Evolutionary conservation across 2,113 vertebrate genomes (phyloP), one percentile per base, ranked within the genome.

Genomic region (Ploceus nigricollis): DNA sequence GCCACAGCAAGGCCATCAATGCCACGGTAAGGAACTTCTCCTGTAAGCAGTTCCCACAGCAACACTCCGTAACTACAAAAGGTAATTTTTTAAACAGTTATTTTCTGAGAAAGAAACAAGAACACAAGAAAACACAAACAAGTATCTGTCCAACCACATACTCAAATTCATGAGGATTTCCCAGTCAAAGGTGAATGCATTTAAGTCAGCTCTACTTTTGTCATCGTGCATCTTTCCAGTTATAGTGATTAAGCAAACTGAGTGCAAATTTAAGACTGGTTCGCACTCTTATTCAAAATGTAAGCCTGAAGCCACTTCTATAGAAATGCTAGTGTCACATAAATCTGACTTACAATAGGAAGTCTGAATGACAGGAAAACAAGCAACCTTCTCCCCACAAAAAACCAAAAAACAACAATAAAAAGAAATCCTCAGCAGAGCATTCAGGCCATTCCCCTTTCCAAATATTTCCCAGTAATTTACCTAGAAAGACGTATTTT

Each of bases 41-140:
- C 99, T 1, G 99, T 99, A 94, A 99, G 98, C 97, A 99, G 98
- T 97, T 99, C 99, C 99, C 99, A 99, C 81, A 99, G 98, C 97
- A 99, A 97, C 45, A 99, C 99, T 31, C 99, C 99, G 5, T 99
- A 99, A 94, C 99, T 99, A 96, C 33, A 97, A 98, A 93, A 91
- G 71, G 91, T 75, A 96, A 90, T 77, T 71, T 93, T 80, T 93
- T 39, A 14, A 64, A 44, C 33, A 60, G 77, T 92, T 77, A 94
- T 86, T 89, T 95, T 87, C 60, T 71, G 53, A 60, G 33, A 68
- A 68, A 68, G 63, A 45, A 69, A 58, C 10, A 51, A 33, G 45
- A 60, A 51, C 11, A 60, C 44, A 58, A 22, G 53, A 68, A 77
- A 76, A 50, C 51, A 89, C 24, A 76, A 91, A 85, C 16, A 86